phyloP scores from a whole-genome alignment of 2,888 invertebrate genomes.

The Drosophila mimetica region DNA sequence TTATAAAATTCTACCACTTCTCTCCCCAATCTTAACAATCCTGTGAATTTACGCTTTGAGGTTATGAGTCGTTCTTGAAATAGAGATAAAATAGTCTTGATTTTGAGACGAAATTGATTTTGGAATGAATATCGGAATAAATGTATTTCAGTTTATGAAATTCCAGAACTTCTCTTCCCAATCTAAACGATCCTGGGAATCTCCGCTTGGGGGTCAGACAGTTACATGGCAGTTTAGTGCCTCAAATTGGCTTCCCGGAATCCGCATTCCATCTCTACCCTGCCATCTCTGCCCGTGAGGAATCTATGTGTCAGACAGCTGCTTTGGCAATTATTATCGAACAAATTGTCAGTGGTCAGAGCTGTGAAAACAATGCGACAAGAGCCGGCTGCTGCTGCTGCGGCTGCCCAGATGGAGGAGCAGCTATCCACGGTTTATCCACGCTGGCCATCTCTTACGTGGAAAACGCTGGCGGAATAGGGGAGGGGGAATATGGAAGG shows the following conservation, averaged over 20 bases:
- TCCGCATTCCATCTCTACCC: constrained; percentile 25
- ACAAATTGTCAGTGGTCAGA: constrained; percentile 83
- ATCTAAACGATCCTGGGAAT: neutral
- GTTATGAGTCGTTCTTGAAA: too few relatives aligned
- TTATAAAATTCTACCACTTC: too few relatives aligned
- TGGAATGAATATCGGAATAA: too few relatives aligned
- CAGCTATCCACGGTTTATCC: constrained; percentile 18
- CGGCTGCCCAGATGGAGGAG: constrained; percentile 1
- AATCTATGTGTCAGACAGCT: constrained; percentile 82
- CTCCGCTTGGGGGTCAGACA: neutral
- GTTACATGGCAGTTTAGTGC: constrained; percentile 7
- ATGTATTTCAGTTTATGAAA: too few relatives aligned
- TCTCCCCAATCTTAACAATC: neutral
- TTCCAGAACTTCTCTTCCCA: neutral
- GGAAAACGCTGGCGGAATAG: constrained; percentile 32
- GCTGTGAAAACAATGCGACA: constrained; percentile 79
- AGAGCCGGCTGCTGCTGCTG: constrained; percentile 15
- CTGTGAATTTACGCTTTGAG: neutral
- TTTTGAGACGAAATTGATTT: too few relatives aligned
- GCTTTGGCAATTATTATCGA: constrained; percentile 84
- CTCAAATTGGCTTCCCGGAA: constrained; percentile 48
- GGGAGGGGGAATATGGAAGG: neutral
- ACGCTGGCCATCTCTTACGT: constrained; percentile 41
- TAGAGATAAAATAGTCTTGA: too few relatives aligned
- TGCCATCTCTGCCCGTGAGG: constrained; percentile 21